phyloP scores from a whole-genome alignment of 2,888 invertebrate species.

The Adelognathus sp. region DNA sequence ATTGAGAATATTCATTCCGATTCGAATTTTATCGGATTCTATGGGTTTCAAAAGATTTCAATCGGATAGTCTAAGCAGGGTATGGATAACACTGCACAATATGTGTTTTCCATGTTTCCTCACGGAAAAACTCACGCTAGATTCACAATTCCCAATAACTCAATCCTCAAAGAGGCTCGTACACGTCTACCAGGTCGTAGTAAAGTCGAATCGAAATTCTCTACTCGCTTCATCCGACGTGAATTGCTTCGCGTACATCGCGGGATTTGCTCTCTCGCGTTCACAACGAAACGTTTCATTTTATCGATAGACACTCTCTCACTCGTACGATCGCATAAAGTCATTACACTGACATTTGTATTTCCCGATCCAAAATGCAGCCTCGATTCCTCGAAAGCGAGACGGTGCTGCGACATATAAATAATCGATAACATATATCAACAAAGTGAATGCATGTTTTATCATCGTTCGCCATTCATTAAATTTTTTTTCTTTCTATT shows the following conservation, averaged over 20 bases:
- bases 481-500: constrained; percentile 3
- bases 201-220: background rate
- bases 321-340: background rate
- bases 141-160: background rate
- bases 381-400: background rate
- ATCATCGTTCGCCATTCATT: constrained; percentile 29
- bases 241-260: background rate
- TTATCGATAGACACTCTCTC: background rate
- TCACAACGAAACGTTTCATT: background rate
- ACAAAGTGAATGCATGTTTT: constrained; percentile 7
- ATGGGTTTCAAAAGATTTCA: too few relatives aligned
- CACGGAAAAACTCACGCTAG: background rate
- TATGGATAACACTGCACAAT: too few relatives aligned
- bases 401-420: background rate
- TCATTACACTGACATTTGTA: constrained; percentile 5
- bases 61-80: too few relatives aligned
- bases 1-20: too few relatives aligned
- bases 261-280: background rate
- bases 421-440: constrained; percentile 5
- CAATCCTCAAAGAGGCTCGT: background rate
- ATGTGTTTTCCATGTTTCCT: too few relatives aligned
- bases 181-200: background rate
- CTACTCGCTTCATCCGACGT: background rate
- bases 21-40: too few relatives aligned
- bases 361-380: background rate